Evolutionary conservation across 2,113 vertebrate species (phyloP).

Genomic region (Amphilophus citrinellus): DNA sequence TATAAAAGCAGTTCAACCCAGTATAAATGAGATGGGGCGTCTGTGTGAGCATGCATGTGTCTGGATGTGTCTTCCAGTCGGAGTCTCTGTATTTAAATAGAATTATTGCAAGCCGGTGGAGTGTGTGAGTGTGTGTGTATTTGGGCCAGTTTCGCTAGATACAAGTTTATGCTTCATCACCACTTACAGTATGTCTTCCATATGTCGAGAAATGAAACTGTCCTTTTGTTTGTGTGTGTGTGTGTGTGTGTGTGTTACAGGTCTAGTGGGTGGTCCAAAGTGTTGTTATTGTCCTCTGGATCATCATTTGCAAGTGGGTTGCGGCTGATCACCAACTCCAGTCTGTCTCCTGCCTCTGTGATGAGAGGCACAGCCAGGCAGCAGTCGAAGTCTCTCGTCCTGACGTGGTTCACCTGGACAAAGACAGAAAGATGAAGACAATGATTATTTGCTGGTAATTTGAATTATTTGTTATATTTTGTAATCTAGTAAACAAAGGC

Average conservation of each 20-base stretch:
- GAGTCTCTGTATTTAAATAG: conserved; percentile 17
- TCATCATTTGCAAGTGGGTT: conserved; percentile 84
- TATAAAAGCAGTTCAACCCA: conserved; percentile 17
- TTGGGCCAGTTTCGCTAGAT: background rate
- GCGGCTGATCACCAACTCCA: conserved; percentile 94
- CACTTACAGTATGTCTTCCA: background rate
- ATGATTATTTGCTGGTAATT: background rate
- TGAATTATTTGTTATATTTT: background rate
- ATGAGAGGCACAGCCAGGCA: conserved; percentile 94
- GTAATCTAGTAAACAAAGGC: background rate
- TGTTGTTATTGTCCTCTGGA: conserved; percentile 70
- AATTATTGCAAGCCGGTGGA: conserved; percentile 43
- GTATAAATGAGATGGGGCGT: background rate
- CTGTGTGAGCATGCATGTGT: conserved; percentile 35
- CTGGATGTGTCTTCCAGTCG: conserved; percentile 5
- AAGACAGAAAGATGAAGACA: background rate
- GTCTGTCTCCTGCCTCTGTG: conserved; percentile 90
- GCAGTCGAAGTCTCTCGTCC: conserved; percentile 96
- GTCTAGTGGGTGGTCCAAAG: conserved; percentile 61
- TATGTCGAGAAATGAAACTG: background rate
- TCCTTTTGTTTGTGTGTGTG: background rate
- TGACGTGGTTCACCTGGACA: conserved; percentile 89
- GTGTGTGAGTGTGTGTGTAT: conserved; percentile 5
- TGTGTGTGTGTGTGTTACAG: conserved; percentile 50
- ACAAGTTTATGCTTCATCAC: conserved; percentile 12